Evolutionary conservation across 2,113 vertebrate genomes (phyloP).

Genomic region (Tetrax tetrax): DNA sequence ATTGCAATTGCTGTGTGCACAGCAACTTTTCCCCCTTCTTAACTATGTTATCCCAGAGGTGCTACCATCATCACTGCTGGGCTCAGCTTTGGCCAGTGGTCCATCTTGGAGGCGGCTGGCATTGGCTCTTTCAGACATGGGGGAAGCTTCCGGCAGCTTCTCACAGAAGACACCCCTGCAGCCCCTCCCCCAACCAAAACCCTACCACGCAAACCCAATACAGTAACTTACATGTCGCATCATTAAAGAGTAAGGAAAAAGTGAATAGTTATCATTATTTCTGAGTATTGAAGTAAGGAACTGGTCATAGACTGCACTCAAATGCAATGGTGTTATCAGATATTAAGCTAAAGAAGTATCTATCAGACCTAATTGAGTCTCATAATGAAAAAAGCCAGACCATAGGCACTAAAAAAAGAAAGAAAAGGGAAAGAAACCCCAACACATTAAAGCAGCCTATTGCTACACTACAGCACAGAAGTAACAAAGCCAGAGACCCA

Average conservation of each 20-base stretch:
- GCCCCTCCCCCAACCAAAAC: too few species aligned
- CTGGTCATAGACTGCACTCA: background rate
- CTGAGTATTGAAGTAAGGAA: background rate
- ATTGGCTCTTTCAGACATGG: too few species aligned
- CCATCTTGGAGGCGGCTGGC: too few species aligned
- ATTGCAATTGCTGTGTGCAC: too few species aligned
- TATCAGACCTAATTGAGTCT: background rate
- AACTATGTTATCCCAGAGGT: too few species aligned
- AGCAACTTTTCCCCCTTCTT: too few species aligned
- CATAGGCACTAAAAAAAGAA: background rate
- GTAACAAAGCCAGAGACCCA: constrained; percentile 42
- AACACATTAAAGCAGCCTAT: background rate
- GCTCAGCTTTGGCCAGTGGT: too few species aligned
- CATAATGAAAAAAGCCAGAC: constrained; percentile 12
- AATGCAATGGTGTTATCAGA: background rate
- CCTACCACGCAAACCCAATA: too few species aligned
- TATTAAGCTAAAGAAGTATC: background rate
- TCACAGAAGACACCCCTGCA: too few species aligned
- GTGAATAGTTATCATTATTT: background rate
- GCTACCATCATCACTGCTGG: too few species aligned
- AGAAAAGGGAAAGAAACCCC: background rate
- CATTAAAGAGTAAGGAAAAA: background rate
- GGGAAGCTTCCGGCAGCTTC: too few species aligned
- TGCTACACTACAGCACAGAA: background rate
- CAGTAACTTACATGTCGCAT: background rate